A percentile compares a stretch with the other conserved stretches of the same genome.
phyloP scores from a whole-genome alignment of 2,888 invertebrate genomes.

The Trypoxylon attenuatum region DNA sequence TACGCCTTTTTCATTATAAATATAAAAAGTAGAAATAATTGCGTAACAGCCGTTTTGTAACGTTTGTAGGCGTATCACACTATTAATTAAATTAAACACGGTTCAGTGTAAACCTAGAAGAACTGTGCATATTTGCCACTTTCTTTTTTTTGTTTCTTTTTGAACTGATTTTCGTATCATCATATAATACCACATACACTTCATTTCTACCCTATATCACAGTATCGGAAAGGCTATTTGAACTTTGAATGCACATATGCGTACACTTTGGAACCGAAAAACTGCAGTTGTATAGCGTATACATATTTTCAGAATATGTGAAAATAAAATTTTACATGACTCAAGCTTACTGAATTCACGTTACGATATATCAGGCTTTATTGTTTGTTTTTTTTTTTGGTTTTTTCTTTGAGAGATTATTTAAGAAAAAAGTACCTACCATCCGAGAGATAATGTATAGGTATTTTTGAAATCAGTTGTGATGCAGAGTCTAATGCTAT shows the following conservation, averaged over 20 bases:
- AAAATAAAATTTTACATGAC: slow-evolving; percentile 50
- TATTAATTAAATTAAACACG: too few relatives aligned
- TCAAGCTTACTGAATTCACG: slow-evolving; percentile 38
- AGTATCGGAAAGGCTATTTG: slow-evolving; percentile 60
- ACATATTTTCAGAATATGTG: slow-evolving; percentile 41
- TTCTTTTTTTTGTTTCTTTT: too few relatives aligned
- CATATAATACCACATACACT: slow-evolving; percentile 26
- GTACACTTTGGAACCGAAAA: slow-evolving; percentile 37
- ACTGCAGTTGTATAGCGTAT: slow-evolving; percentile 31
- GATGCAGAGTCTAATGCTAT: slow-evolving; percentile 15
- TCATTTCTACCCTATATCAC: slow-evolving; percentile 60
- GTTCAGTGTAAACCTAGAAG: slow-evolving; percentile 23
- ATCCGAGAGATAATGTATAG: slow-evolving; percentile 36
- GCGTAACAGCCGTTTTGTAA: too few relatives aligned
- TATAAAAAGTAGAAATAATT: too few relatives aligned
- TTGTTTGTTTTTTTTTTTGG: too few relatives aligned
- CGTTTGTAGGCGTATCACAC: too few relatives aligned
- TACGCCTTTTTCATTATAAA: too few relatives aligned
- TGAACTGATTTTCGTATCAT: slow-evolving; percentile 18
- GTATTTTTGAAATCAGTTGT: slow-evolving; percentile 40
- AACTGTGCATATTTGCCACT: slow-evolving; percentile 34
- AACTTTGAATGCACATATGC: slow-evolving; percentile 50
- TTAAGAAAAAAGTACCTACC: slow-evolving; percentile 51
- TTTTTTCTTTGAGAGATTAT: too few relatives aligned
- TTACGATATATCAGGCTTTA: too few relatives aligned